Conservation (phyloP, 2,888 invertebrate genomes). For the Diarsia mendica region DNA sequence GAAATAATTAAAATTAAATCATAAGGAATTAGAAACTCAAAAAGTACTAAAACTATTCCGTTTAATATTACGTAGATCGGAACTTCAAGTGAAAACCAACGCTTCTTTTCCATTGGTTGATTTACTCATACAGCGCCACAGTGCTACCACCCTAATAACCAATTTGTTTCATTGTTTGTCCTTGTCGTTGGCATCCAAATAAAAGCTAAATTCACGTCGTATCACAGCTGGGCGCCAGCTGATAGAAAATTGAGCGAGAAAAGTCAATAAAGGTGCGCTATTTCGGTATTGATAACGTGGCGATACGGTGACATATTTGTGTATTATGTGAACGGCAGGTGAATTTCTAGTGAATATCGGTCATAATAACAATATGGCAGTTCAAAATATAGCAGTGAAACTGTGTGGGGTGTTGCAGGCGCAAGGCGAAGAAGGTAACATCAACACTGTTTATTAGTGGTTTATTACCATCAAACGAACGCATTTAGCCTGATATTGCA, state of each 20-base stretch:
- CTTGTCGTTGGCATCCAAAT: slow-evolving; percentile 73
- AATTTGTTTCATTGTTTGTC: slow-evolving; percentile 67
- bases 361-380: slow-evolving; percentile 80
- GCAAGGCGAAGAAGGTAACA: slow-evolving; percentile 86
- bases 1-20: neutral
- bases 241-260: slow-evolving; percentile 86
- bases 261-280: slow-evolving; percentile 83
- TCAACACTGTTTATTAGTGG: slow-evolving; percentile 41
- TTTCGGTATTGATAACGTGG: slow-evolving; percentile 76
- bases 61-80: slow-evolving; percentile 66
- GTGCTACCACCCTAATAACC: slow-evolving; percentile 61
- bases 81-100: slow-evolving; percentile 66
- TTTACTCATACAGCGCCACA: slow-evolving; percentile 66
- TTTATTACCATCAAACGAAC: slow-evolving; percentile 48
- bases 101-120: slow-evolving; percentile 78
- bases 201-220: slow-evolving; percentile 76
- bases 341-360: slow-evolving; percentile 63
- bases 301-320: slow-evolving; percentile 66
- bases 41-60: neutral
- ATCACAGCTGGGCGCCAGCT: slow-evolving; percentile 89
- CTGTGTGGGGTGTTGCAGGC: slow-evolving; percentile 89
- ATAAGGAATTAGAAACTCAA: neutral
- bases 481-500: slow-evolving; percentile 20
- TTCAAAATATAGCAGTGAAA: slow-evolving; percentile 90
- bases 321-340: slow-evolving; percentile 72